Conservation (phyloP, 2,113 vertebrate species). For the Calyptomena viridis region DNA sequence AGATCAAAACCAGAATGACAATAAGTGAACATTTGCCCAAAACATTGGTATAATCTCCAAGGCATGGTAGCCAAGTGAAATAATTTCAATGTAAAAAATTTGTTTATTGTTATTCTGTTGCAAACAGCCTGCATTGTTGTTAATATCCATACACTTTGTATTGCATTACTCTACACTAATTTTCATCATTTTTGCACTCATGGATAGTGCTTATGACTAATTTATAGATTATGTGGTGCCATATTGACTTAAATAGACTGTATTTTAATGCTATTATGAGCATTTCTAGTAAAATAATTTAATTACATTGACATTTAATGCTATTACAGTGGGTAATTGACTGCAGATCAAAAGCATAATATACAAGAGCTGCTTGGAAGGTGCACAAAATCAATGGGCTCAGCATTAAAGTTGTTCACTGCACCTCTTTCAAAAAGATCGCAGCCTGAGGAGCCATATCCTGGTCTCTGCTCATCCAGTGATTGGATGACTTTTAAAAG, state of each 20-base stretch:
- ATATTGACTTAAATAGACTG: slow-evolving; percentile 49
- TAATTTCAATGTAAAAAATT: neutral
- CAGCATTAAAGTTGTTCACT: neutral
- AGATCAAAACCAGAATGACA: neutral
- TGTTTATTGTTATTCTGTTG: neutral
- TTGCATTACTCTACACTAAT: neutral
- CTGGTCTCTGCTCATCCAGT: neutral
- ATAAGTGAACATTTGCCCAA: neutral
- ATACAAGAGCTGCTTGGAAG: neutral
- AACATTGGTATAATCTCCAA: neutral
- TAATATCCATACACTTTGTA: neutral
- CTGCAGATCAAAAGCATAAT: slow-evolving; percentile 30
- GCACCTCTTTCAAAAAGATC: neutral
- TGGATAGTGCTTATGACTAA: slow-evolving; percentile 9
- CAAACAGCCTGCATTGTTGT: neutral
- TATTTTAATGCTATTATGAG: slow-evolving; percentile 49
- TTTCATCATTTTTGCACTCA: neutral
- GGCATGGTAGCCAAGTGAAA: neutral
- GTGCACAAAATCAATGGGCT: slow-evolving; percentile 10
- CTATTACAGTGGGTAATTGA: slow-evolving; percentile 51
- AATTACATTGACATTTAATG: slow-evolving; percentile 47
- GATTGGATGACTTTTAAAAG: neutral
- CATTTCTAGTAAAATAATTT: slow-evolving; percentile 43
- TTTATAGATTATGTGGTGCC: slow-evolving; percentile 24
- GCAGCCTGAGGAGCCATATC: neutral